Base-by-base conservation (phyloP, 2,113 vertebrate species). In the Pteropus alecto region DNA sequence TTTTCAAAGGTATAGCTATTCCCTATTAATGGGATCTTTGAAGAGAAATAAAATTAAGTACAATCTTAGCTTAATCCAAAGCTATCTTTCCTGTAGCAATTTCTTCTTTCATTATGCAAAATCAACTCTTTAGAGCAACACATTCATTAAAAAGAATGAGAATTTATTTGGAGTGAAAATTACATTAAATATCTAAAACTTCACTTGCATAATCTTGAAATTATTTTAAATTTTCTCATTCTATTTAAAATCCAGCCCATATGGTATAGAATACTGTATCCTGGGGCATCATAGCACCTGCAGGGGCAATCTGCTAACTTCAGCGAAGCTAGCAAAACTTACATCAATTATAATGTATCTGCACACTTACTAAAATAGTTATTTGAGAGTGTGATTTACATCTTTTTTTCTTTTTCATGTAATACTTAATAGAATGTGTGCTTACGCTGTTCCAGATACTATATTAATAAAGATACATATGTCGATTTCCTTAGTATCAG, bases 31-130 rank as follows among this genome's bases (percentile, higher is more conserved):
- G 54, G 65, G 60, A 76, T 30, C 14, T 76, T 87, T 81, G 60
- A 93, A 95, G 19, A 93, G 43, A 92, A 90, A 97, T 79, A 71
- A 91, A 97, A 91, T 85, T 71, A 93, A 97, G 43, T 60, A 51
- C 15, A 92, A 73, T 79, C 28, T 67, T 77, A 35, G 56, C 8
- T 73, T 18, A 81, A 46, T 48, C 19, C 38, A n/a, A 92, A 95
- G 9, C 18, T 54, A 18, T 35, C 3, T 41, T 65, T 81, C 4
- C 14, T 56, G 0, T 41, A 77, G 19, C 48, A 89, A 26, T 76
- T 74, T 93, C 3, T 89, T 93, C 12, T 82, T 7, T 65, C 21
- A 4, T 63, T 28, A 51, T 70, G 7, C 10, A 96, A 46, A 38
- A 74, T 67, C 46, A 48, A 46, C 24, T 87, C 51, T 70, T 12